Evolutionary conservation across 2,888 invertebrate genomes (phyloP), one percentile per base, ranked within the genome.

Genomic region (Brachyptera risi): DNA sequence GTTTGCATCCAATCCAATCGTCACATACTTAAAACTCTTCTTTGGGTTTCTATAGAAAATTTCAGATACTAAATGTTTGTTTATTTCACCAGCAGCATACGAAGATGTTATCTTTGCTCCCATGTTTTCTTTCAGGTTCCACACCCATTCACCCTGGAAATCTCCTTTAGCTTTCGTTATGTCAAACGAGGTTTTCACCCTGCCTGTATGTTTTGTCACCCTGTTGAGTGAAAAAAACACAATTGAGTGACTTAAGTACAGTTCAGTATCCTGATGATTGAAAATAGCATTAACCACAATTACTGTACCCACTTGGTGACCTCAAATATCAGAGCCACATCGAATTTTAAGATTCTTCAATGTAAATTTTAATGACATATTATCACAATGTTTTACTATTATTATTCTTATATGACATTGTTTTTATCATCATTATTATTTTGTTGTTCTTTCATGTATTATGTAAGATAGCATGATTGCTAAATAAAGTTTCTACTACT

Each of bases 41-140:
- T 76, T 74, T 0, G 82, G 82, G 71, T 85, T 86, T 24, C 75
- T 65, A 49, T 80, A 83, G 68, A 78, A 82, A 1, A 77, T 70
- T 35, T 75, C 74, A 19, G 78, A 70, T 27, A 75, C 75, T 1
- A 82, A 71, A 37, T 77, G 73, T 60, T 79, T 79, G 11, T 21
- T 37, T 13, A 72, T 70, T 1, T 75, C 72, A 1, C 66, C 68
- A 59, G 77, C 73, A 5, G 74, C 72, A 64, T 78, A 75, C 60
- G 73, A 73, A 58, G 78, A 79, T 49, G 77, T 73, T 3, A 80
- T 68, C 57, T 75, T 73, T 1, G 81, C 66, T 64, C 74, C 74
- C 75, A 83, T 78, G 69, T 82, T 76, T 67, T 80, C 79, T 65
- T 79, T 70, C 44, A 80, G 71, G 1, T 78, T 63, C 75, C 81